A percentile compares a stretch with the other conserved stretches of the same genome.
phyloP scores from a whole-genome alignment of 2,888 invertebrate genomes.

The Netelia melanura region DNA sequence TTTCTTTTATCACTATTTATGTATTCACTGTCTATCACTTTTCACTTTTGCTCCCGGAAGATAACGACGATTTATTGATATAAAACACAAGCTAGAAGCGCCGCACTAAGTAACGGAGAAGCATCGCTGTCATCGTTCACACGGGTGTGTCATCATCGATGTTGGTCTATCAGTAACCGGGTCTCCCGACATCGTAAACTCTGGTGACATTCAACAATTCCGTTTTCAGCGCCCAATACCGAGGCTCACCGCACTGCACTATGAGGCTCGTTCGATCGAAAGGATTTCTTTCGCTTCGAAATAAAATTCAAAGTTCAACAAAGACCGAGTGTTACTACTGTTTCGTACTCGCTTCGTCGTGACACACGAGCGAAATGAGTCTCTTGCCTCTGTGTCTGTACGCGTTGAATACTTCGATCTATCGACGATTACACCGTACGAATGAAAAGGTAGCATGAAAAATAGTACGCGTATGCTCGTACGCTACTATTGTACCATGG shows the following conservation, averaged over 20 bases:
- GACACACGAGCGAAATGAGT: background rate
- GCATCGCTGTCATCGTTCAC: slow-evolving; percentile 49
- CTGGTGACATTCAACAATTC: slow-evolving; percentile 16
- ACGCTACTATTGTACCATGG: background rate
- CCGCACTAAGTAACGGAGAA: slow-evolving; percentile 20
- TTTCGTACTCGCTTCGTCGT: background rate
- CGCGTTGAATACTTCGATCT: background rate
- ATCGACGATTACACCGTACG: slow-evolving; percentile 18
- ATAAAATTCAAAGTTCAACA: slow-evolving; percentile 5
- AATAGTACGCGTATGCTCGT: slow-evolving; percentile 7
- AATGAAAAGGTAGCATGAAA: slow-evolving; percentile 8
- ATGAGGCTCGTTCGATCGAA: background rate
- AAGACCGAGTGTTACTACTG: background rate
- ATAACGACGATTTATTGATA: slow-evolving; percentile 6
- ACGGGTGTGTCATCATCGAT: slow-evolving; percentile 78
- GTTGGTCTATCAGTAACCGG: slow-evolving; percentile 54
- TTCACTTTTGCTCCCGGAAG: slow-evolving; percentile 18
- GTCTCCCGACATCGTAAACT: slow-evolving; percentile 55
- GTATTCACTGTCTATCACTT: slow-evolving; percentile 23
- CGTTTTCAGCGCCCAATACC: background rate
- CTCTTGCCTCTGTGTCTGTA: background rate
- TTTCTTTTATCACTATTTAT: background rate
- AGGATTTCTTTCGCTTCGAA: background rate
- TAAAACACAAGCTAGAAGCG: slow-evolving; percentile 10
- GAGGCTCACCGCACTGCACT: background rate